Percentiles rank a stretch among this genome's conserved stretches.
phyloP scores from a whole-genome alignment of 2,888 invertebrate genomes.

The Phorcus lineatus region DNA sequence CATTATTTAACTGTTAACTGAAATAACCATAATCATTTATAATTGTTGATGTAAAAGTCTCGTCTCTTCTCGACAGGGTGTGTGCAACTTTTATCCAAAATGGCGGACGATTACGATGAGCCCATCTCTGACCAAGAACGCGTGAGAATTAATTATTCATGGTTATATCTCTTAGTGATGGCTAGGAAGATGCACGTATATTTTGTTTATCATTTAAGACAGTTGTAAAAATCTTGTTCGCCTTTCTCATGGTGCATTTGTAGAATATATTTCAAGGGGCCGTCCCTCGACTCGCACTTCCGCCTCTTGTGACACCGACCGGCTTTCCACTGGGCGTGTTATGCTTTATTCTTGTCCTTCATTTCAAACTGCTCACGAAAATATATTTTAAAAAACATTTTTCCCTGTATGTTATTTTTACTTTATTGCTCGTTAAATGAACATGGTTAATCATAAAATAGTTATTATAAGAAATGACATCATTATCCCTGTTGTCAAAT shows the following conservation, averaged over 20 bases:
- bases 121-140: slow-evolving; percentile 67
- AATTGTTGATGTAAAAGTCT: neutral
- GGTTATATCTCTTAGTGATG: neutral
- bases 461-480: too few species aligned
- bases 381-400: too few species aligned
- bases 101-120: slow-evolving; percentile 66
- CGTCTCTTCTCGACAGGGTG: slow-evolving; percentile 4
- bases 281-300: slow-evolving; percentile 26
- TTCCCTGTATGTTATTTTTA: too few species aligned
- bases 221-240: too few species aligned
- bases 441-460: too few species aligned
- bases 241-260: neutral
- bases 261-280: slow-evolving; percentile 10
- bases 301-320: slow-evolving; percentile 25
- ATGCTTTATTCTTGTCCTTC: neutral
- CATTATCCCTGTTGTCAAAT: too few species aligned
- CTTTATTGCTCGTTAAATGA: too few species aligned
- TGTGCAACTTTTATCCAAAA: slow-evolving; percentile 45
- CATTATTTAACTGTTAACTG: neutral
- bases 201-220: too few species aligned
- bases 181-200: too few species aligned
- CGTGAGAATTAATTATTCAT: slow-evolving; percentile 44
- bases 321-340: neutral
- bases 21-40: neutral
- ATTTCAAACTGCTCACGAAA: too few species aligned